Evolutionary conservation across 1,140 invertebrate species (phyloP).

Genomic region (Nasonia longicornis): DNA sequence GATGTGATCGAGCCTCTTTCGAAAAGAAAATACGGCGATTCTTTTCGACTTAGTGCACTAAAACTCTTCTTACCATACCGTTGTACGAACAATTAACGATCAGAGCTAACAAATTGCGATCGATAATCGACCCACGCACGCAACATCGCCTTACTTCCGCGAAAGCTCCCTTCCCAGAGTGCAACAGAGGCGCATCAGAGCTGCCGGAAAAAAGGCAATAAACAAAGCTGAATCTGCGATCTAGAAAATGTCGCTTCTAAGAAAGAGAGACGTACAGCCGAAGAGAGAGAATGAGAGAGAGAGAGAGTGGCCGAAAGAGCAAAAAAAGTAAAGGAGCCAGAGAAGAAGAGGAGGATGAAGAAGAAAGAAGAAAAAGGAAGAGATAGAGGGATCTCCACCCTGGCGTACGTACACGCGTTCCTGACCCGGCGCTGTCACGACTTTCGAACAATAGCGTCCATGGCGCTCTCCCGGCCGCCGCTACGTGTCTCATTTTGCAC

Average conservation of each 20-base stretch:
- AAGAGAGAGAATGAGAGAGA: slow-evolving; percentile 7
- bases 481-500: slow-evolving; percentile 52
- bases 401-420: slow-evolving; percentile 50
- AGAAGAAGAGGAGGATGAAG: not conserved
- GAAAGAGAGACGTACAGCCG: slow-evolving; percentile 36
- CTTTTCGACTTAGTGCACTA: too few species aligned
- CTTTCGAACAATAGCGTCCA: slow-evolving; percentile 52
- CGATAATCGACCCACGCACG: too few species aligned
- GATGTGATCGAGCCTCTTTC: too few species aligned
- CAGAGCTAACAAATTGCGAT: too few species aligned
- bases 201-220: slow-evolving; percentile 8
- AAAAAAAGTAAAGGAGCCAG: not conserved
- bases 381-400: slow-evolving; percentile 46
- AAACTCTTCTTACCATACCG: too few species aligned
- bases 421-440: slow-evolving; percentile 52
- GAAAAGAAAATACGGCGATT: too few species aligned
- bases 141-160: not conserved
- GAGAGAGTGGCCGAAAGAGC: not conserved
- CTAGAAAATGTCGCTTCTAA: slow-evolving; percentile 45
- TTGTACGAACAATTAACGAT: not conserved
- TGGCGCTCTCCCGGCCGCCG: slow-evolving; percentile 17
- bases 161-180: not conserved
- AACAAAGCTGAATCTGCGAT: slow-evolving; percentile 32
- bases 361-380: slow-evolving; percentile 11
- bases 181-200: too few species aligned